Conservation (phyloP, 2,113 vertebrate genomes). For the Chaetodon trifascialis region DNA sequence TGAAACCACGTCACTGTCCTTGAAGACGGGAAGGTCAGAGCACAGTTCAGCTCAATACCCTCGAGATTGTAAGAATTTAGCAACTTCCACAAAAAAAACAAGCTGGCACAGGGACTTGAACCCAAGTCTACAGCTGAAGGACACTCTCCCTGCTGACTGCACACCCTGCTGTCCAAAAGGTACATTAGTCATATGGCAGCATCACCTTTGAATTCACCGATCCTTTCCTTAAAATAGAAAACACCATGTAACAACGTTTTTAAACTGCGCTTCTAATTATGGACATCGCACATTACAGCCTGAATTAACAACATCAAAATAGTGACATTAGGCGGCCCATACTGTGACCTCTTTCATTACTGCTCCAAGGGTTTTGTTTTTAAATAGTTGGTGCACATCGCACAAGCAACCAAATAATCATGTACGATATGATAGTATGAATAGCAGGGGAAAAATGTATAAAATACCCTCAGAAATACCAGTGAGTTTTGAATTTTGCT, state of each 20-base stretch:
- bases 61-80: slow-evolving; percentile 31
- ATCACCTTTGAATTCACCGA: slow-evolving; percentile 12
- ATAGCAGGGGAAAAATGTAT: neutral
- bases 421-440: neutral
- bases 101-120: slow-evolving; percentile 48
- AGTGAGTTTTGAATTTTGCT: neutral
- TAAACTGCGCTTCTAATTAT: neutral
- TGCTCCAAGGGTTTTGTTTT: neutral
- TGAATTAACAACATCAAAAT: neutral
- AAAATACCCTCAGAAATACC: neutral
- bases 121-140: slow-evolving; percentile 42
- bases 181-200: slow-evolving; percentile 48
- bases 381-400: neutral
- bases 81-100: slow-evolving; percentile 39
- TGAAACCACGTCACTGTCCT: neutral
- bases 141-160: slow-evolving; percentile 46
- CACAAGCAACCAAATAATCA: neutral
- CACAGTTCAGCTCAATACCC: neutral
- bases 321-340: neutral
- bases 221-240: slow-evolving; percentile 27
- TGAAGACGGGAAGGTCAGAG: slow-evolving; percentile 18
- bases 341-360: neutral
- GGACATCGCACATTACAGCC: neutral
- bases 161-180: slow-evolving; percentile 38
- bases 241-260: neutral